Base-by-base conservation (phyloP, 2,888 invertebrate species). In the Nephrotoma flavescens region DNA sequence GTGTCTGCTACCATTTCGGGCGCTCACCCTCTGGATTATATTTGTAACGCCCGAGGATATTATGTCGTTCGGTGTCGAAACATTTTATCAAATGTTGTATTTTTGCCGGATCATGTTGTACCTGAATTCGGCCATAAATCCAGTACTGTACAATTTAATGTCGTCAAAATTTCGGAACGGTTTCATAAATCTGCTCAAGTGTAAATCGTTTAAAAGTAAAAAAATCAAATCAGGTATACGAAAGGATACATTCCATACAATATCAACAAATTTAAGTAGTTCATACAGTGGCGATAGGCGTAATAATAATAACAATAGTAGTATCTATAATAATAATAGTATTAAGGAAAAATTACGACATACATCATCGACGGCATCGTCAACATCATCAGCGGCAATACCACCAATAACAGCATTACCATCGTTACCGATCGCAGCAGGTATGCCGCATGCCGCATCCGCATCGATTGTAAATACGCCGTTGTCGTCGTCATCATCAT, bases 61-160 rank as follows among this genome's bases (percentile, higher is more conserved):
- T 90, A 92, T 92, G 90, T 91, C 94, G 86, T 93, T 97, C 89
- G 96, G 97, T 87, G 92, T 96, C 90, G 96, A 97, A 88, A 94
- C 94, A 87, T 97, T 96, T 91, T 97, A 96, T 92, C 95, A 95
- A 90, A 92, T 97, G 87, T 92, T 97, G 88, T 97, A 96, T 91
- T 96, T 97, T 92, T 96, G 96, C 90, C 94, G 97, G 88, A 95
- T 97, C 87, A 96, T 97, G 96, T 92, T 97, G 88, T 97, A 97
- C 92, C 93, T 97, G 86, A 97, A 98, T 91, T 97, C 97, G 86
- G 97, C 97, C 11, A 95, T 97, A 87, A 98, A 98, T 92, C 97
- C 97, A 11, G 96, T 97, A 89, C 92, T 98, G 86, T 98, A 98
- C 92, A 97, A 97, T 91, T 93, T 97, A 87, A 97, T 97, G 95